Base-by-base conservation (phyloP, 2,888 invertebrate species). In the Synanthedon andrenaeformis region DNA sequence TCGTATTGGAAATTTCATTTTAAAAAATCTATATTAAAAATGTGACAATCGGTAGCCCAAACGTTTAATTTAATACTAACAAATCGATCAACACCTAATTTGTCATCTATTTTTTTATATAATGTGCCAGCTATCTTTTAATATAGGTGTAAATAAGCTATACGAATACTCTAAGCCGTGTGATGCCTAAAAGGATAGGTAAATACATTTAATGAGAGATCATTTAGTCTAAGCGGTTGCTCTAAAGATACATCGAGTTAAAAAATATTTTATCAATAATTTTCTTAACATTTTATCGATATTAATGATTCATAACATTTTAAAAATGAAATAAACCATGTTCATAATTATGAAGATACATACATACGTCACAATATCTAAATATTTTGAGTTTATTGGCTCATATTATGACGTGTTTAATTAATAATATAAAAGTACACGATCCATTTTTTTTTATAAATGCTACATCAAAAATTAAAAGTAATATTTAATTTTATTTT, bases 91-190 rank as follows among this genome's bases (percentile, higher is more conserved):
- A 76, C 71, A 70, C 65, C 78, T 81, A 81, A 69, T 59, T 53
- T 66, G 64, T 64, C 62, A 79, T 81, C 74, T 65, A 74, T 73
- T 66, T 59, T 23, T 67, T 66, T 67, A 53, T 70, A 72, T 72
- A 71, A 67, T 28, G 85, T 85, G 85, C 85, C 74, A 74, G 73
- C 85, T 85, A 85, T 68, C 61, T 73, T 64, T 74, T 65, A 60
- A 69, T 62, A 68, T 71, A 66, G 65, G 77, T 81, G 77, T 76
- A 68, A 72, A 75, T 72, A 72, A 13, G 67, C 75, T 79, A 80
- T 74, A 72, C 61, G 64, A 69, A 69, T 67, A 59, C 66, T 35
- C 72, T 79, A 79, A 72, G 70, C 65, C 56, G 61, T 65, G 66
- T 70, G 65, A 67, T 60, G 57, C 65, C 72, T 77, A 74, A 45